phyloP scores from a whole-genome alignment of 2,888 invertebrate species.

The Brenthis ino region DNA sequence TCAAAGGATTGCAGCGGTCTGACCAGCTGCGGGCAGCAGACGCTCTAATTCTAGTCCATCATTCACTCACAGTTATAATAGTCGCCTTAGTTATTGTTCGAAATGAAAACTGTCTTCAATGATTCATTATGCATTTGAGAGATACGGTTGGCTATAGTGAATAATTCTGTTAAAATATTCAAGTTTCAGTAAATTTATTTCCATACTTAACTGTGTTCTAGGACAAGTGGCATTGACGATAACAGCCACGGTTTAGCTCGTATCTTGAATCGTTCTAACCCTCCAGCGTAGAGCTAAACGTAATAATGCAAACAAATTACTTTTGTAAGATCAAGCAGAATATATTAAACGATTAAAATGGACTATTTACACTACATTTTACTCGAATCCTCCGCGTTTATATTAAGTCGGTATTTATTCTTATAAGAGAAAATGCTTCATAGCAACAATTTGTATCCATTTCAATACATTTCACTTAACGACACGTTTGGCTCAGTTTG shows the following conservation, averaged over 20 bases:
- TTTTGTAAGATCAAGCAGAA: background rate
- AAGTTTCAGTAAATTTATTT: conserved; percentile 1
- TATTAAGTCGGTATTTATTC: too few relatives aligned
- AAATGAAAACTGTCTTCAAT: conserved; percentile 10
- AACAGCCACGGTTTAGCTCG: background rate
- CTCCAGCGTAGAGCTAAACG: conserved; percentile 2
- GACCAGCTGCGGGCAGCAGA: conserved; percentile 35
- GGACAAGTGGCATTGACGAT: conserved; percentile 9
- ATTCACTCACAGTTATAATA: conserved; percentile 28
- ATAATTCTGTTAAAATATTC: conserved; percentile 9
- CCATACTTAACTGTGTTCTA: conserved; percentile 2
- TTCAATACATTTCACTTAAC: too few relatives aligned
- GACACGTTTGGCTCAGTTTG: too few relatives aligned
- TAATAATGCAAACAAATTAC: background rate
- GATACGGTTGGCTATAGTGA: conserved; percentile 1
- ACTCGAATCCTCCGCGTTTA: background rate
- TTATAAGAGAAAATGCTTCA: too few relatives aligned
- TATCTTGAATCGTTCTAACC: background rate
- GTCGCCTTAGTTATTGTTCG: conserved; percentile 29
- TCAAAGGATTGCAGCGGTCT: conserved; percentile 54
- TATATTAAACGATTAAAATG: background rate
- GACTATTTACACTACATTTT: background rate
- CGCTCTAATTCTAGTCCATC: conserved; percentile 34
- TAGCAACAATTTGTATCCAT: too few relatives aligned
- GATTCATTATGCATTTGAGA: conserved; percentile 14